Base-by-base conservation (phyloP, 1,140 invertebrate species). In the Eriosoma lanigerum region DNA sequence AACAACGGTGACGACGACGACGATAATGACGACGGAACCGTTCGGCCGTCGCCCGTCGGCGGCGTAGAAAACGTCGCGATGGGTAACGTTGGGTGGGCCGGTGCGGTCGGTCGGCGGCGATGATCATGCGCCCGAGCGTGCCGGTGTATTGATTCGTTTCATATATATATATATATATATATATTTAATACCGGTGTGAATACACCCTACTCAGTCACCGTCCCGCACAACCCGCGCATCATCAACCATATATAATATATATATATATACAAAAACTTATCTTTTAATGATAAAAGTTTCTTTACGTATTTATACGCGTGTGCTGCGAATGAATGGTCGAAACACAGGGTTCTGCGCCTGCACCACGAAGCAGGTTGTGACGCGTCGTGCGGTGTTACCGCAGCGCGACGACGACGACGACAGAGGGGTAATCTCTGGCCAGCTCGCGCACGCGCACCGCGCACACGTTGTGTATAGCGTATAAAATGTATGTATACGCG, bases 111-210 rank as follows among this genome's bases (percentile, higher is more conserved):
- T 38, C 81, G 70, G 38, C 66, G n/a, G 46, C 26, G 46, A n/a
- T 19, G 70, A 38, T 58, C 73, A 26, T 76, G 52, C 73, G 73
- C 54, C 32, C 32, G 32, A 24, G 26, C 52, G 54, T 46, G 32
- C 72, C 73, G 56, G 73, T 21, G 73, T 76, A 76, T 76, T 76
- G 73, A 76, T 76, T 76, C 54, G 73, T 26, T 58, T 46, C 52
- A 54, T n/a, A 38, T 38, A 38, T 4, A 38, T 8, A 8, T 38
- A 38, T 38, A 38, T 38, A 38, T 38, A 38, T 38, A 38, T 8
- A 38, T 38, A 38, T 38, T 4, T 4, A 38, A 38, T 38, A 26
- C 56, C 73, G 54, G 73, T 76, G 73, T 60, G 54, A 46, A 75
- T 26, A 58, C 73, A 46, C 73, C 54, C 52, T 60, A 13, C 72